Base-by-base conservation (phyloP, 2,888 invertebrate species). In the Hirtodrosophila duncani region DNA sequence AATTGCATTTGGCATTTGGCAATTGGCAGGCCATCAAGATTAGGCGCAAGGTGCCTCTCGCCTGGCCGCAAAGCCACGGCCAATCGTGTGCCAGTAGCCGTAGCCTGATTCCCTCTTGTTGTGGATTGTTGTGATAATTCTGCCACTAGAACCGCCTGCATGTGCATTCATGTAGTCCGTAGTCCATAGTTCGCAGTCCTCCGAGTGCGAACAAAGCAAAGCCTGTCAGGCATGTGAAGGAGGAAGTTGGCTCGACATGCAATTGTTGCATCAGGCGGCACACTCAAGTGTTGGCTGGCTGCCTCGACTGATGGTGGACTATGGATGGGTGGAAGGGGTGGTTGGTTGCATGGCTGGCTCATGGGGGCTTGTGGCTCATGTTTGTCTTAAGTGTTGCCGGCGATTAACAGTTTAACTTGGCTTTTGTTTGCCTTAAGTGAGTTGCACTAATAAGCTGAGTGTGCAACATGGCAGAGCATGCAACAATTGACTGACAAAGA, bases 401-500 rank as follows among this genome's bases (percentile, higher is more conserved):
- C 56, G 64, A 74, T 70, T 74, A 74, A 59, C 63, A 63, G 75
- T 70, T 74, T 63, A 59, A 52, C 57, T 39, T 58, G 49, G 52
- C 63, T 58, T 67, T 70, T 74, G 74, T 74, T 69, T 68, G 66
- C 43, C 58, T 50, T 69, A 58, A 68, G 66, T 68, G 66, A 62
- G 55, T 57, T 58, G 62, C 52, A 52, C 55, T 66, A 65, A 74
- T 74, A 74, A 69, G 52, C 62, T 50, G 52, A 62, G 48, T 45
- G 50, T 46, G 61, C 63, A 48, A 48, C 44, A 37, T 42, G 8
- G 34, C 36, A 36, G 23, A 29, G 29, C 53, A 44, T 33, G 46
- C 53, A 49, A 50, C 53, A 44, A 60, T 58, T 53, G 60, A 63
- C 53, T 46, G 44, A 59, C 29, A 27, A 44, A 58, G n/a, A n/a